Conservation (phyloP, 2,113 vertebrate genomes). For the Gopherus evgoodei region DNA sequence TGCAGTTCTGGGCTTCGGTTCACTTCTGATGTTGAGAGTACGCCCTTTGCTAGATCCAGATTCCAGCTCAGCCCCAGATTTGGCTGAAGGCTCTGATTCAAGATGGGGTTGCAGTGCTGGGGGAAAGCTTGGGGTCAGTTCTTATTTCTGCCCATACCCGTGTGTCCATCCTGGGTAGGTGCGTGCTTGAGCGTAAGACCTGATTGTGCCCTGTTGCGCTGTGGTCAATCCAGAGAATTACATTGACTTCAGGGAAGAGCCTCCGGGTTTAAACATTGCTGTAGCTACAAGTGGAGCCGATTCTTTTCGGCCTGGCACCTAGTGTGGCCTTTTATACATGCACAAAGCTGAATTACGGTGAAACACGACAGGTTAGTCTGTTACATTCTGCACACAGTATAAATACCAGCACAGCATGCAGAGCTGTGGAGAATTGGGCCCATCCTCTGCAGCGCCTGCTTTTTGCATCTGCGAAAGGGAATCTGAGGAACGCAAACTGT, state of each 20-base stretch:
- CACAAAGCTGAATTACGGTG: not conserved
- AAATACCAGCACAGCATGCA: not conserved
- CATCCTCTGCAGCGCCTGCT: rapidly evolving
- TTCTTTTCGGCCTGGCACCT: no score
- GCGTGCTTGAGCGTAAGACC: not conserved
- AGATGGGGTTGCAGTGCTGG: no score
- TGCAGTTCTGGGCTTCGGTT: no score
- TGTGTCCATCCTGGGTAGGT: no score
- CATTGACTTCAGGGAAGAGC: no score
- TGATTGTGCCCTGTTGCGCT: not conserved
- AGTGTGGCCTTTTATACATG: not conserved
- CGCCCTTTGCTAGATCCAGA: no score
- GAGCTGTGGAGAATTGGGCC: not conserved
- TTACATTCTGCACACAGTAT: not conserved
- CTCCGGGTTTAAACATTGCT: no score
- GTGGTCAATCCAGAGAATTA: not conserved
- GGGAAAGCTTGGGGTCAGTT: no score
- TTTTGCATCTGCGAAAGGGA: not conserved
- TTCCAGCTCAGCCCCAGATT: no score
- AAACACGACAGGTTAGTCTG: not conserved
- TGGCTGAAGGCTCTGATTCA: no score
- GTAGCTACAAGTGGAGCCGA: not conserved
- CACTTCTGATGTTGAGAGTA: no score
- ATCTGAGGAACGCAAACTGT: not conserved
- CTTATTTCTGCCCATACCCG: no score